Evolutionary conservation across 1,140 invertebrate species (phyloP), one percentile per base, ranked within the genome.

Genomic region (Thaumatotibia leucotreta): DNA sequence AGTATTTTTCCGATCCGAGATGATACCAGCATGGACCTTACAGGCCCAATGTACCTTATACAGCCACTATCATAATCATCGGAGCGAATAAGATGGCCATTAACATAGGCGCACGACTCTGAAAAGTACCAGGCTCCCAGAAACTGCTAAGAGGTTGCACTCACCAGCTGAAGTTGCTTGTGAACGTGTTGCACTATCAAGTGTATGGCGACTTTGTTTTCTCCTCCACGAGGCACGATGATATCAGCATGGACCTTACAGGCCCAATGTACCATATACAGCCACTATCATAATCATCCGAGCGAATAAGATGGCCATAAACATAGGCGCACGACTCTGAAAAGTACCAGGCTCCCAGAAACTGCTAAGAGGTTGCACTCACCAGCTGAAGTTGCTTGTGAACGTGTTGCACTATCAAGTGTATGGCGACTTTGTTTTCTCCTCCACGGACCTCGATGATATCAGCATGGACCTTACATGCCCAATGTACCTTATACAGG

Each of bases 151-250:
- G 2, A 6, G 2, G 2, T 6, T 1, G 24, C 62, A 86, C 88
- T 92, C 86, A 97, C 96, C 92, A 96, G 87, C 84, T 98, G 96
- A 23, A 99, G 92, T 84, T 99, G 98, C 10, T 97, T 98, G 80
- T 99, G 97, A 5, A 99, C 97, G 88, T 99, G 98, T 80, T 99
- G 97, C 4, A 99, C 98, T 74, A 99, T 99, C 27, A 99, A 93
- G 84, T 98, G 96, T 72, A 99, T 99, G 29, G 98, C 99, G 50
- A 99, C 97, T 83, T 95, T 95, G 91, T 99, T 99, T 78, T 99
- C 98, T n/a, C 98, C 99, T 11, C 99, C 98, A 72, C 96, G 92
- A 27, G 96, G 97, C 50, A 97, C 96, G 66, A 97, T 97, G 71
- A 98, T 97, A 84, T 97, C 96, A 1, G 97, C 97, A 87, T 97